A percentile compares a stretch with the other conserved stretches of the same genome.
These are phyloP conservation scores for Brachyopa scutellaris DNA, from an alignment of 2,888 invertebrate species.

Conservation along the genomic window DNA sequence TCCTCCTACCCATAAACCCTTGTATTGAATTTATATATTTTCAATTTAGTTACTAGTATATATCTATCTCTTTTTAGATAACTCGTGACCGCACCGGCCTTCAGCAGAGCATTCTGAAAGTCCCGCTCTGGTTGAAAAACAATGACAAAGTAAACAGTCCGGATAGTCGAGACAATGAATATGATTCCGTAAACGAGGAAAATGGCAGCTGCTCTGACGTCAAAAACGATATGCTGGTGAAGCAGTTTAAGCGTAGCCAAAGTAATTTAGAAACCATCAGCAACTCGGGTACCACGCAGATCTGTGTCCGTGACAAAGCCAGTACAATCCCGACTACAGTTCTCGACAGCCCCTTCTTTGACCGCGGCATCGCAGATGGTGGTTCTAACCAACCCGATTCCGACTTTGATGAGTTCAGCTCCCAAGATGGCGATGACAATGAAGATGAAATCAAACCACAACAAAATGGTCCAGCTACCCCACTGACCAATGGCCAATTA, in stretches of 20 bases:
- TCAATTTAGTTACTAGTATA: too few species aligned
- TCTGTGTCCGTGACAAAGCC: slow-evolving; percentile 75
- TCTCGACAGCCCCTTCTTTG: slow-evolving; percentile 76
- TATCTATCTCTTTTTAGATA: slow-evolving; percentile 82
- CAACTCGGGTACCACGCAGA: slow-evolving; percentile 76
- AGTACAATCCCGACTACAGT: slow-evolving; percentile 73
- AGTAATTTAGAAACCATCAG: slow-evolving; percentile 80
- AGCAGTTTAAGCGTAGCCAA: slow-evolving; percentile 80
- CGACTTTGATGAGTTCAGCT: slow-evolving; percentile 93
- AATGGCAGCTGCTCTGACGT: slow-evolving; percentile 78
- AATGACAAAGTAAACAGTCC: slow-evolving; percentile 77
- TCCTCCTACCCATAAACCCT: too few species aligned
- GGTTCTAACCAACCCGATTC: slow-evolving; percentile 94
- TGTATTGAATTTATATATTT: too few species aligned
- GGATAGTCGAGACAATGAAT: slow-evolving; percentile 68
- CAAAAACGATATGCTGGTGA: slow-evolving; percentile 76
- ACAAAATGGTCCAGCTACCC: slow-evolving; percentile 30
- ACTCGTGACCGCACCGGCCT: slow-evolving; percentile 94
- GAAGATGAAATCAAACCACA: slow-evolving; percentile 77
- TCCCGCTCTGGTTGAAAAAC: slow-evolving; percentile 82
- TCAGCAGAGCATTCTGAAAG: slow-evolving; percentile 92
- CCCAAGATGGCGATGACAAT: slow-evolving; percentile 87
- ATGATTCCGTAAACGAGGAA: slow-evolving; percentile 62
- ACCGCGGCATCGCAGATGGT: slow-evolving; percentile 85
- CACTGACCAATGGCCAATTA: slow-evolving; percentile 36